These are phyloP conservation scores for Argynnis bischoffii DNA, from an alignment of 2,888 invertebrate species.

Conservation along the genomic window DNA sequence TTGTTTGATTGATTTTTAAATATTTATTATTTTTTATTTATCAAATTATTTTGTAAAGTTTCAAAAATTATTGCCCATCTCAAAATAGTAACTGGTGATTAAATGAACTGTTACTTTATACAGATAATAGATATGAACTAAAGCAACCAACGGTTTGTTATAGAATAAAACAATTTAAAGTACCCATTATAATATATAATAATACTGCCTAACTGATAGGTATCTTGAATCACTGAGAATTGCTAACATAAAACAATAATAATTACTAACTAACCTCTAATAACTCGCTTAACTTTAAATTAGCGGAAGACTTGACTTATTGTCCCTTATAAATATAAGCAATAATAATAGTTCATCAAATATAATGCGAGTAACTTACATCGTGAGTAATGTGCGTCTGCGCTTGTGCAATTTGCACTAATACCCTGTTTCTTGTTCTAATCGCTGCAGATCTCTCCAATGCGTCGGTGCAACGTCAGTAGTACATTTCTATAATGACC, in stretches of 20 bases:
- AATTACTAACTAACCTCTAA: constrained; percentile 12
- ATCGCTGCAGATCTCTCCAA: constrained; percentile 36
- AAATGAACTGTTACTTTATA: no score
- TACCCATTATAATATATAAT: neutral
- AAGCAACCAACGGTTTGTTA: no score
- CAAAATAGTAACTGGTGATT: no score
- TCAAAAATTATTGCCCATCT: no score
- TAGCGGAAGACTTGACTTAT: constrained; percentile 18
- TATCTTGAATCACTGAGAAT: neutral
- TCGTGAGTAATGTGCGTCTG: constrained; percentile 37
- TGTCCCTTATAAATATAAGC: constrained; percentile 23
- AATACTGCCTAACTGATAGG: neutral
- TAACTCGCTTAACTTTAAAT: constrained; percentile 15
- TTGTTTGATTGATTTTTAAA: constrained; percentile 20
- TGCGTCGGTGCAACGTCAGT: constrained; percentile 27
- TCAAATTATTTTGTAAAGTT: no score
- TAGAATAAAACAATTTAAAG: no score
- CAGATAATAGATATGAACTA: no score
- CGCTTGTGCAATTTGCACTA: constrained; percentile 43
- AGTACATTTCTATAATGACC: constrained; percentile 32
- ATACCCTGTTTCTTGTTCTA: constrained; percentile 41
- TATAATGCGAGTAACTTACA: constrained; percentile 25
- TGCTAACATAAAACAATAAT: constrained; percentile 9
- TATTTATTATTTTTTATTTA: neutral
- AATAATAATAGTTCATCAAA: constrained; percentile 26